Percentiles rank a stretch among this genome's conserved stretches.
Evolutionary conservation across 2,888 invertebrate genomes (phyloP).

Genomic region (Rotaria magnacalcarata): DNA sequence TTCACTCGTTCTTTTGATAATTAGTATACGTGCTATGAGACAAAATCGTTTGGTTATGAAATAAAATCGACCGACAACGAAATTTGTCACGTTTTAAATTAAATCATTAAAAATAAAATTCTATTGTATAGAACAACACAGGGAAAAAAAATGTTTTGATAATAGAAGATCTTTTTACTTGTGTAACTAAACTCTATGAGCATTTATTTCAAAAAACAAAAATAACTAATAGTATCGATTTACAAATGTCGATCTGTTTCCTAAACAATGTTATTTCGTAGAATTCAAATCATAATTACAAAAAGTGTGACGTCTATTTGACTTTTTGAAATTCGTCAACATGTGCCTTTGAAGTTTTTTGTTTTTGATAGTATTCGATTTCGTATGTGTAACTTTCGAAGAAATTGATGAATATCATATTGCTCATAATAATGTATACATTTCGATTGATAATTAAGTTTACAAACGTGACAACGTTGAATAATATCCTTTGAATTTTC

Average conservation of each 20-base stretch:
- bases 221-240: no score
- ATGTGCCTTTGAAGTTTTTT: not conserved
- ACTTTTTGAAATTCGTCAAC: no score
- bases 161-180: not conserved
- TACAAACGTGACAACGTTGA: not conserved
- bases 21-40: conserved; percentile 17
- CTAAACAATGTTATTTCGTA: no score
- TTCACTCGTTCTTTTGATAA: conserved; percentile 26
- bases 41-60: conserved; percentile 16
- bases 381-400: not conserved
- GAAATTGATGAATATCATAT: not conserved
- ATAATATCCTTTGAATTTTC: not conserved
- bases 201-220: no score
- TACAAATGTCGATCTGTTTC: no score
- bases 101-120: conserved; percentile 7
- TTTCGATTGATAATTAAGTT: not conserved
- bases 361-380: not conserved
- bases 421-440: not conserved
- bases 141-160: not conserved
- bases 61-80: conserved; percentile 7
- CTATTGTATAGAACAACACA: not conserved
- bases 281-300: no score
- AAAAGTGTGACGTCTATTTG: no score
- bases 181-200: no score
- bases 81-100: conserved; percentile 18